A percentile compares a stretch with the other conserved stretches of the same genome.
Conservation (phyloP, 2,888 invertebrate species). For the Melieria crassipennis region DNA sequence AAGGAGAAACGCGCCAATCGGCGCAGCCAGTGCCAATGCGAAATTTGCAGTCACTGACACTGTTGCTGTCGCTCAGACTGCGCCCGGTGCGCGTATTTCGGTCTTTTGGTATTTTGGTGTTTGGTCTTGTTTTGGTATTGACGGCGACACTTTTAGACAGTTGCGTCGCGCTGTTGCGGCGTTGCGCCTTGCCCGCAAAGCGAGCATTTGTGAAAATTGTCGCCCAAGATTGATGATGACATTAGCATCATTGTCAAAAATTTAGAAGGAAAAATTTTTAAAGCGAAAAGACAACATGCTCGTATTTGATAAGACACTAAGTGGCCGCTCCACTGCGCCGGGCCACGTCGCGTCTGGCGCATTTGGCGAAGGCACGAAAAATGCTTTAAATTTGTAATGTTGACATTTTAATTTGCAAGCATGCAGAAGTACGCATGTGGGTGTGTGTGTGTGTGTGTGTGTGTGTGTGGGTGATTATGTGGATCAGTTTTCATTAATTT, state of each 20-base stretch:
- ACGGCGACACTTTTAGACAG: slow-evolving; percentile 47
- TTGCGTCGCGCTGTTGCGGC: too few species aligned
- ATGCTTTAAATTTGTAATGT: slow-evolving; percentile 59
- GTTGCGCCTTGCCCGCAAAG: slow-evolving; percentile 13
- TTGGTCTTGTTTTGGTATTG: slow-evolving; percentile 28
- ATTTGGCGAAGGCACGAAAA: slow-evolving; percentile 35
- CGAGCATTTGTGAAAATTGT: slow-evolving; percentile 46
- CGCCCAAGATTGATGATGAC: slow-evolving; percentile 63
- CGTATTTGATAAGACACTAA: slow-evolving; percentile 46
- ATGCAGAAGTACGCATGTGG: slow-evolving; percentile 35
- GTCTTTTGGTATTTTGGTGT: too few species aligned
- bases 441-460: not conserved
- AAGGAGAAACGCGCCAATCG: slow-evolving; percentile 24
- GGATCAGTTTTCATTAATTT: slow-evolving; percentile 48
- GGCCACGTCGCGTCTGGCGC: not conserved
- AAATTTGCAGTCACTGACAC: too few species aligned
- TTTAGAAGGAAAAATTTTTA: slow-evolving; percentile 41
- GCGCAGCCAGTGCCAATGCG: too few species aligned
- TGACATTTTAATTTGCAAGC: slow-evolving; percentile 62
- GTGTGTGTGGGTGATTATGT: slow-evolving; percentile 13
- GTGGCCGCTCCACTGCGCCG: slow-evolving; percentile 29
- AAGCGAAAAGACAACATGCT: slow-evolving; percentile 28
- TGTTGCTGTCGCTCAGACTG: too few species aligned
- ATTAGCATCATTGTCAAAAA: slow-evolving; percentile 62
- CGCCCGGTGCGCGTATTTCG: not conserved